Evolutionary conservation across 2,113 vertebrate species (phyloP).

Genomic region (Steatornis caripensis): DNA sequence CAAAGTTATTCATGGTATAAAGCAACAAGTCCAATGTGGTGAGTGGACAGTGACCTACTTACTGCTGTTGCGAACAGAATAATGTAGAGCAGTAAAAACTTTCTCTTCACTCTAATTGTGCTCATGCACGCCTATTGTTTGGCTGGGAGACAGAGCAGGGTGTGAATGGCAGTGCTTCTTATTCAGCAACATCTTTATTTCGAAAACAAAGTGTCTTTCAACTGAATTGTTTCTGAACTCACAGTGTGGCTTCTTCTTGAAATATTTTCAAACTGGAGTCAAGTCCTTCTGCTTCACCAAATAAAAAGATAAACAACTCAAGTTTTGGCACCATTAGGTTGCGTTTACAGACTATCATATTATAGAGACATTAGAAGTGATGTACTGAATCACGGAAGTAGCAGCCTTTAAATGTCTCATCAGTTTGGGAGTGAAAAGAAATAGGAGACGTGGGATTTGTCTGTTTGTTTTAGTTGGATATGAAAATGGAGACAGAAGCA

Average conservation of each 20-base stretch:
- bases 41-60: background rate
- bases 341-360: background rate
- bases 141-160: background rate
- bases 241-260: background rate
- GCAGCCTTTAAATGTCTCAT: slow-evolving; percentile 15
- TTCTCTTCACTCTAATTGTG: background rate
- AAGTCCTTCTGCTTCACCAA: background rate
- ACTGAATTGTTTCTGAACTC: background rate
- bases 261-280: background rate
- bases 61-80: background rate
- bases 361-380: background rate
- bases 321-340: background rate
- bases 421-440: background rate
- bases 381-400: background rate
- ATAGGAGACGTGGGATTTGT: background rate
- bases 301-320: background rate
- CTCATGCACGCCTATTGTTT: background rate
- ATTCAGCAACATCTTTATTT: background rate
- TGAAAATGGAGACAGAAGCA: background rate
- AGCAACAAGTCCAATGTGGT: background rate
- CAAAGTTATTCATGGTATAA: background rate
- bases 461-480: slow-evolving; percentile 1
- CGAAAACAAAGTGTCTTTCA: background rate
- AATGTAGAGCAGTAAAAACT: background rate
- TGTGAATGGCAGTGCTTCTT: background rate